Conservation (phyloP, 2,113 vertebrate genomes). For the Greenwoodochromis staneri region DNA sequence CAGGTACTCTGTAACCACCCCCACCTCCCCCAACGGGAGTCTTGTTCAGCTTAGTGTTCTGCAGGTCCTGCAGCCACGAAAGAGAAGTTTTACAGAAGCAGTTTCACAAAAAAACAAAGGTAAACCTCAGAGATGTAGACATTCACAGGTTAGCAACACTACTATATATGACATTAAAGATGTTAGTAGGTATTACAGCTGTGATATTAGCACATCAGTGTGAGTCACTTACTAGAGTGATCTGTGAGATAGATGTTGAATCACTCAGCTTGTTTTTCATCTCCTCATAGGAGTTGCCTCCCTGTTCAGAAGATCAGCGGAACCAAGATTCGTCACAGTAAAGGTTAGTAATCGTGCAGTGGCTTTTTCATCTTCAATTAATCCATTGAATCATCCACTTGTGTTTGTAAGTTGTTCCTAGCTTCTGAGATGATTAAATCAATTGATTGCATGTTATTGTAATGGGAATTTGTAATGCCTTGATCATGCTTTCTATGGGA, state of each 20-base stretch:
- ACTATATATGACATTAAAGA: background rate
- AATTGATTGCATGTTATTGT: background rate
- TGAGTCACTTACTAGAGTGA: conserved; percentile 80
- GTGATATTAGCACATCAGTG: background rate
- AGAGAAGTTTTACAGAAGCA: background rate
- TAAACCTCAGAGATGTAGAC: background rate
- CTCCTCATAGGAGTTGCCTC: conserved; percentile 77
- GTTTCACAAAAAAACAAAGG: background rate
- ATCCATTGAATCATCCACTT: background rate
- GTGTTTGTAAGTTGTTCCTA: background rate
- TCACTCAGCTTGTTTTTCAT: conserved; percentile 76
- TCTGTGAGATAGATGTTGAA: conserved; percentile 67
- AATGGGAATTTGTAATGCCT: background rate
- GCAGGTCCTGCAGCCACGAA: conserved; percentile 69
- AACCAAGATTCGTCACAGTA: background rate
- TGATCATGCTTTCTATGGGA: background rate
- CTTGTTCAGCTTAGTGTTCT: conserved; percentile 64
- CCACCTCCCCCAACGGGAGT: background rate
- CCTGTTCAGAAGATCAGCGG: conserved; percentile 60
- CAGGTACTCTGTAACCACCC: conserved; percentile 25
- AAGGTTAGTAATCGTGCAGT: background rate
- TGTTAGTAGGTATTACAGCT: background rate
- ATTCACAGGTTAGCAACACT: background rate
- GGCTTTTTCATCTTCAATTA: background rate
- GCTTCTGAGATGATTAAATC: background rate